These are phyloP conservation scores for Dissostichus mawsoni DNA, from an alignment of 2,113 vertebrate species.

Conservation along the genomic window DNA sequence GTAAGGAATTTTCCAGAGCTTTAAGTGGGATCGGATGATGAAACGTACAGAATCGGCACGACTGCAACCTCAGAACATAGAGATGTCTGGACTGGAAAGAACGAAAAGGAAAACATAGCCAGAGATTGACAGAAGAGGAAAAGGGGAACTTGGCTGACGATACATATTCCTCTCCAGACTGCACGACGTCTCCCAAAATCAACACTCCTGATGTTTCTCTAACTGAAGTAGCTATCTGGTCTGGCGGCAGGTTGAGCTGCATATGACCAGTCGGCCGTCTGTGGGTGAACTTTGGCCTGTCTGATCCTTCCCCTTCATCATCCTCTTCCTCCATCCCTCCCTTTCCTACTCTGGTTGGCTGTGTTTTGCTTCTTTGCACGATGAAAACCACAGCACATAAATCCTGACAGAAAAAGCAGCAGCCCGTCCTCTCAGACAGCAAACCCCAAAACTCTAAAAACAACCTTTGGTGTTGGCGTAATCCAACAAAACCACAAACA, in stretches of 20 bases:
- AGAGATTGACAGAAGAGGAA: background rate
- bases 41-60: slow-evolving; percentile 43
- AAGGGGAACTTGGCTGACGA: slow-evolving; percentile 26
- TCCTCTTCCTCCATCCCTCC: slow-evolving; percentile 11
- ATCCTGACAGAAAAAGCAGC: slow-evolving; percentile 42
- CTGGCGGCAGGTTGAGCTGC: slow-evolving; percentile 23
- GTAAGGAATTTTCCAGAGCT: slow-evolving; percentile 21
- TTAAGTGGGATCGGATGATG: slow-evolving; percentile 24
- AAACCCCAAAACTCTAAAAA: background rate
- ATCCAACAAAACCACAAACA: slow-evolving; percentile 13
- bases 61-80: background rate
- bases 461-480: background rate
- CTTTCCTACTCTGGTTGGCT: slow-evolving; percentile 14
- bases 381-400: slow-evolving; percentile 57
- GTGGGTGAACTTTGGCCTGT: slow-evolving; percentile 68
- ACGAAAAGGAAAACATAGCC: background rate
- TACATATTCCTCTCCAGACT: slow-evolving; percentile 40
- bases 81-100: slow-evolving; percentile 25
- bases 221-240: slow-evolving; percentile 47
- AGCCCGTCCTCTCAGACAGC: slow-evolving; percentile 16
- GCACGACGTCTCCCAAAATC: slow-evolving; percentile 67
- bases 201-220: slow-evolving; percentile 53
- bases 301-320: slow-evolving; percentile 41
- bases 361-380: slow-evolving; percentile 24
- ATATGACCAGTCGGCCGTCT: slow-evolving; percentile 48